phyloP scores from a whole-genome alignment of 2,113 vertebrate species.

The Labrus mixtus region DNA sequence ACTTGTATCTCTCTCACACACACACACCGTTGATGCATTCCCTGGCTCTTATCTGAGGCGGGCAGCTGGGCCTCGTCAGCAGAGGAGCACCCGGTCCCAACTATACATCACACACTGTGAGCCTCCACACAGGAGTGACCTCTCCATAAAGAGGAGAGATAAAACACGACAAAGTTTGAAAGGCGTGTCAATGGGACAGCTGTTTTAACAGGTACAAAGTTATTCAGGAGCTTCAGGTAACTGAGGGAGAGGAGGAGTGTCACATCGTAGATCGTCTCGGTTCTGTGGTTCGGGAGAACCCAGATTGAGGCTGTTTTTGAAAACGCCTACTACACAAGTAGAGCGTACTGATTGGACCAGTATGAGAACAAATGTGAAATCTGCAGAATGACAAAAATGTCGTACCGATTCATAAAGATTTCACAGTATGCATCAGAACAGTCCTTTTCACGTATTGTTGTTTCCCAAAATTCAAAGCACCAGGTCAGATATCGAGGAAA shows the following conservation, averaged over 20 bases:
- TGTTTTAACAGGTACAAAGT: slow-evolving; percentile 41
- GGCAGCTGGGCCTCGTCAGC: slow-evolving; percentile 77
- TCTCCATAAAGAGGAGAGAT: slow-evolving; percentile 58
- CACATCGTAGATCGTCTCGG: not conserved
- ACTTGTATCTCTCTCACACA: slow-evolving; percentile 20
- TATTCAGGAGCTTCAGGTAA: slow-evolving; percentile 20
- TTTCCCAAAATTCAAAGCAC: too few relatives aligned
- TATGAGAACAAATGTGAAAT: too few relatives aligned
- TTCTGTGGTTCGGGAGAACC: not conserved
- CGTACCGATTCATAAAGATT: too few relatives aligned
- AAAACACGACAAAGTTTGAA: slow-evolving; percentile 62
- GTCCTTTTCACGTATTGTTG: too few relatives aligned
- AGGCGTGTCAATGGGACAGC: slow-evolving; percentile 50
- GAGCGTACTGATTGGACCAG: too few relatives aligned
- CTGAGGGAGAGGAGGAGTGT: not conserved
- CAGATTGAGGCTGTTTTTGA: too few relatives aligned
- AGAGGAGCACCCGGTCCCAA: slow-evolving; percentile 46
- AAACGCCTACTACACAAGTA: too few relatives aligned
- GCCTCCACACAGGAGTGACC: slow-evolving; percentile 74
- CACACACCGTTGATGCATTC: slow-evolving; percentile 76
- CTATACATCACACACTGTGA: slow-evolving; percentile 78
- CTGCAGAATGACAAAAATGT: too few relatives aligned
- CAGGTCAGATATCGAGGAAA: too few relatives aligned
- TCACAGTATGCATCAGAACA: too few relatives aligned
- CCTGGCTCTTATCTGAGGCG: slow-evolving; percentile 80